phyloP scores from a whole-genome alignment of 2,797 vertebrate genomes.

The Prionace glauca region DNA sequence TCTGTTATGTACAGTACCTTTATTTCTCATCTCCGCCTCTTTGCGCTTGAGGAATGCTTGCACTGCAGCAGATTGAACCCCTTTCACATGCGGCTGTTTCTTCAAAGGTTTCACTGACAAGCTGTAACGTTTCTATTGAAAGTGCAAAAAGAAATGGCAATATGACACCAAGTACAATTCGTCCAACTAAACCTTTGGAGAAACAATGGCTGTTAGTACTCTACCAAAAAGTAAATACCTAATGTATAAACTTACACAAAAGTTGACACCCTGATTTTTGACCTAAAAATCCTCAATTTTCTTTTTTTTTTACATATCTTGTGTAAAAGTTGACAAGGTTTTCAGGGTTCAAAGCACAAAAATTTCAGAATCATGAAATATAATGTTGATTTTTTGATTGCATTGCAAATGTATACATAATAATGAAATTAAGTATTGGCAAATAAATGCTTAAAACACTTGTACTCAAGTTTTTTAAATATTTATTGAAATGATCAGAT shows the following conservation, averaged over 20 bases:
- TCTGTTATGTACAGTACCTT: conserved; percentile 60
- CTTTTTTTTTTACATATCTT: no score
- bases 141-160: background rate
- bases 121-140: conserved; percentile 83
- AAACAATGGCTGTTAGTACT: background rate
- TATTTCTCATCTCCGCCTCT: conserved; percentile 61
- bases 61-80: conserved; percentile 82
- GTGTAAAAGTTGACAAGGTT: no score
- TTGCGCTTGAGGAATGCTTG: conserved; percentile 80
- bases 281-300: no score
- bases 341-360: no score
- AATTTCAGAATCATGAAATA: no score
- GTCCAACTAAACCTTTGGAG: background rate
- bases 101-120: conserved; percentile 87
- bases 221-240: background rate
- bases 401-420: no score
- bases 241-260: background rate
- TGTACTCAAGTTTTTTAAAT: no score
- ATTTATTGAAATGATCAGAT: no score
- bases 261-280: no score
- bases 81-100: conserved; percentile 82
- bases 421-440: no score
- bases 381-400: no score
- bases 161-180: background rate
- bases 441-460: no score